Evolutionary conservation across 2,888 invertebrate species (phyloP), one percentile per base, ranked within the genome.

Genomic region (Dynastes tityus): DNA sequence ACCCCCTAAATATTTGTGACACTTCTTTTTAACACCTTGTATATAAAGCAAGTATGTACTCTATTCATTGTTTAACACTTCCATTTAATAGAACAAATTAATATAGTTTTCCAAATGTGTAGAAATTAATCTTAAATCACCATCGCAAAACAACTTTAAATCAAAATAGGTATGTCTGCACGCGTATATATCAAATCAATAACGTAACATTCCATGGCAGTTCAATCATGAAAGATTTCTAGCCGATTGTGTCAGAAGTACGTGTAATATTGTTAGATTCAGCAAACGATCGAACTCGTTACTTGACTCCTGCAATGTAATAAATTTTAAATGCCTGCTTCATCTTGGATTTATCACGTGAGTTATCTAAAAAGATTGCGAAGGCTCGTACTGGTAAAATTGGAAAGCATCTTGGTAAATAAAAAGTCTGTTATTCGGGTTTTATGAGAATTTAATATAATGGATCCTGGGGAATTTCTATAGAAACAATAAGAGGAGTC

Each of bases 311-410:
- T 27, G 27, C 61, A 22, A 22, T 61, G 22, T 29, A 61, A 61
- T 61, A 61, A 61, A 61, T 61, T 61, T 61, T 61, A 61, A 61
- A 61, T 29, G 61, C 27, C 61, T 27, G 22, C 29, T 61, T 61
- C 22, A 61, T 61, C 27, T 22, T 27, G 29, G 61, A 61, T 61
- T 61, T 27, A 61, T 27, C 11, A 27, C 27, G 6, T 22, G 29
- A 61, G 61, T 61, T 61, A 61, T 61, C 29, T 61, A 11, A 61
- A 29, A 53, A 11, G 22, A 61, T 61, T 29, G 22, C 11, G 11
- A 29, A 61, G 22, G 16, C 27, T 61, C 61, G 27, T 61, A 3
- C 8, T 27, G 61, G 27, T 61, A 61, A 61, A 61, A 8, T 22
- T 27, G 22, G 27, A 29, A 27, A 11, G 61, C 22, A 11, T 61